phyloP scores from a whole-genome alignment of 2,888 invertebrate species.

The Pheosia tremula region DNA sequence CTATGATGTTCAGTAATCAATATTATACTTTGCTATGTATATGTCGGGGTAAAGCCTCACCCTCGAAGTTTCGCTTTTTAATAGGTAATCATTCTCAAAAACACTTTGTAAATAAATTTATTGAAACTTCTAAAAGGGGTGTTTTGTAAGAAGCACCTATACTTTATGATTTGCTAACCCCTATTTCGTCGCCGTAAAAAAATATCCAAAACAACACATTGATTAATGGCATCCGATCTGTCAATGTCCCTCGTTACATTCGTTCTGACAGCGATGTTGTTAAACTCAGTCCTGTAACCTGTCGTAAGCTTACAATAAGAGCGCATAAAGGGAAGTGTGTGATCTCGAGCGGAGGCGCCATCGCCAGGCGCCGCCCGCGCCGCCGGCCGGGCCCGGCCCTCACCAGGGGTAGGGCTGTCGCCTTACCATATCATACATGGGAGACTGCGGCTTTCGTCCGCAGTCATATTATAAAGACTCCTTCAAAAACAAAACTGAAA shows the following conservation, averaged over 20 bases:
- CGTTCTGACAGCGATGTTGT: not conserved
- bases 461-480: no score
- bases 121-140: no score
- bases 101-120: no score
- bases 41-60: no score
- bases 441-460: no score
- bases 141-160: not conserved
- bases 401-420: not conserved
- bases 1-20: no score
- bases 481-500: no score
- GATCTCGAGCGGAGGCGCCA: not conserved
- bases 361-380: not conserved
- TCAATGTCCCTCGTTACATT: not conserved
- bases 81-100: no score
- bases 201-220: not conserved
- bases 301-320: conserved; percentile 1
- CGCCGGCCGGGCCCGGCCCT: not conserved
- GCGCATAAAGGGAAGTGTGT: not conserved
- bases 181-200: not conserved
- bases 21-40: no score
- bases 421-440: not conserved
- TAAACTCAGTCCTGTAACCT: not conserved
- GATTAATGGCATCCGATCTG: not conserved
- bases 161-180: not conserved
- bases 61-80: no score